These are phyloP conservation scores for Galeruca laticollis DNA, from an alignment of 2,888 invertebrate species.

Conservation along the genomic window DNA sequence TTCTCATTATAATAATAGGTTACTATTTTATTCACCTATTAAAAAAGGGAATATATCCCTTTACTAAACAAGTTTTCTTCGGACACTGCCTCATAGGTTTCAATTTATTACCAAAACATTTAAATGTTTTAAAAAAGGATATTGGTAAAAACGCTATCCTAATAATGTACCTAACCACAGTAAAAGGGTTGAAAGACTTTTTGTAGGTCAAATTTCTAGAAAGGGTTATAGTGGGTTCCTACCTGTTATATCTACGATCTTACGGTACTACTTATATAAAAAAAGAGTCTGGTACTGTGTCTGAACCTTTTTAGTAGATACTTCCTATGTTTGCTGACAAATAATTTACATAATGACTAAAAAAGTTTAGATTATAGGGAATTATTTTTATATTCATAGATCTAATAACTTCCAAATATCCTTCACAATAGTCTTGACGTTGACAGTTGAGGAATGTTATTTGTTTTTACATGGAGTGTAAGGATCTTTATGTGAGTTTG, in stretches of 20 bases:
- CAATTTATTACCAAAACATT: constrained; percentile 17
- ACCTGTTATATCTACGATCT: constrained; percentile 26
- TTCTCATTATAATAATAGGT: background rate
- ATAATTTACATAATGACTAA: no score
- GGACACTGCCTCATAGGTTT: background rate
- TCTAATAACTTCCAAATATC: no score
- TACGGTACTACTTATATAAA: constrained; percentile 9
- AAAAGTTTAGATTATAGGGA: background rate
- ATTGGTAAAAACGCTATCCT: constrained; percentile 22
- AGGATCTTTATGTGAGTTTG: no score
- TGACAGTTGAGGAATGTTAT: no score
- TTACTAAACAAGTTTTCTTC: background rate
- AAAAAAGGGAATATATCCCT: background rate
- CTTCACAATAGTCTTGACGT: no score
- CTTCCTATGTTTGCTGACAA: no score
- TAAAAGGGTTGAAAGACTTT: constrained; percentile 33
- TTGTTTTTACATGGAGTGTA: no score
- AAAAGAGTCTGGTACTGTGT: constrained; percentile 8
- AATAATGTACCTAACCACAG: constrained; percentile 24
- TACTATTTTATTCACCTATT: background rate
- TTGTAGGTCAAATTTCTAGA: constrained; percentile 30
- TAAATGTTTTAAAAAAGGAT: constrained; percentile 1
- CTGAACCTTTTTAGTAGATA: background rate
- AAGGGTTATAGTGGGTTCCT: constrained; percentile 28
- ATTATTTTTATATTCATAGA: no score